Evolutionary conservation across 2,113 vertebrate species (phyloP), one percentile per base, ranked within the genome.

Genomic region (Alligator sinensis): DNA sequence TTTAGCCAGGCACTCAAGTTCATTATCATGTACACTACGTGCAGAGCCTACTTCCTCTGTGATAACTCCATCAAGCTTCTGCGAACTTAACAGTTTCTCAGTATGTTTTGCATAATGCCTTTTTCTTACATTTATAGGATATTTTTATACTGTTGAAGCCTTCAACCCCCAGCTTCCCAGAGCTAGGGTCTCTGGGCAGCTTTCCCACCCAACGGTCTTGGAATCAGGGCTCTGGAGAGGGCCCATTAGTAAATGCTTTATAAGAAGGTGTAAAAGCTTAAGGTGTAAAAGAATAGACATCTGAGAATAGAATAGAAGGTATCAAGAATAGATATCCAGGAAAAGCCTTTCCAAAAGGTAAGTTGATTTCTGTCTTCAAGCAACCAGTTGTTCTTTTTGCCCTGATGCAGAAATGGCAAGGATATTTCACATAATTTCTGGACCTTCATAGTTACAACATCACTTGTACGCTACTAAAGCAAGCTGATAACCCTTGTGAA

Each of bases 11-110:
- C 60, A 11, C n/a, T 83, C 0, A 0, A 19, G 24, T 70, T 95
- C 21, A 77, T 84, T 34, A 79, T 54, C 0, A 0, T 27, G 17
- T 47, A 60, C 11, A 81, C 59, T 0, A 24, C 47, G 70, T 16
- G 19, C 34, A 92, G 47, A 95, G 54, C 11, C 54, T 64, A 13
- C 27, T 30, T 30, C 91, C 72, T 92, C 76, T 57, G 13, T 76
- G 92, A 82, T 79, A 93, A 92, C 28, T 21, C 68, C 68, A 92
- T 27, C 15, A 79, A 60, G 22, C 68, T 92, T 74, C 63, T 95
- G 76, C 58, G 76, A 87, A 83, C 80, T 83, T 89, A 85, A 77
- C 61, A 86, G 30, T 83, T 62, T 74, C 55, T 70, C 55, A 91
- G 62, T 28, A 82, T 30, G 1, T 66, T 84, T 92, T 92, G 77